These are phyloP conservation scores for Dasysyrphus tricinctus DNA, from an alignment of 2,888 invertebrate genomes.

Conservation along the genomic window DNA sequence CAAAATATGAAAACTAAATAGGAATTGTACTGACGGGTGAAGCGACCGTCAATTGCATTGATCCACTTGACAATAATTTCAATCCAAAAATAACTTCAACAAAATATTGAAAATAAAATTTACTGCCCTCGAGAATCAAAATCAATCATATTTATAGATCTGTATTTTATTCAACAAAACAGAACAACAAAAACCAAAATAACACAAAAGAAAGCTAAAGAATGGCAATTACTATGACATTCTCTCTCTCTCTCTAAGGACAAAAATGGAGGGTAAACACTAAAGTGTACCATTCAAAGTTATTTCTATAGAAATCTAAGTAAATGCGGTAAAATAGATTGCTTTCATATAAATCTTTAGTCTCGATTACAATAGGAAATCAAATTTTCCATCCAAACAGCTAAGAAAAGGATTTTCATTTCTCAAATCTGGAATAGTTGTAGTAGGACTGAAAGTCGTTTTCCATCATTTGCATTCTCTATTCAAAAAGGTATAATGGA, in stretches of 20 bases:
- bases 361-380: conserved; percentile 28
- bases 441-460: background rate
- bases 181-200: background rate
- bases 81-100: conserved; percentile 17
- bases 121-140: background rate
- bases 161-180: background rate
- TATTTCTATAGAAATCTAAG: background rate
- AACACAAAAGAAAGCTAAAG: background rate
- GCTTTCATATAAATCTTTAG: background rate
- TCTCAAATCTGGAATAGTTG: background rate
- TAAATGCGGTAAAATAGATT: conserved; percentile 14
- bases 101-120: background rate
- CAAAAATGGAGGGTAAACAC: conserved; percentile 2
- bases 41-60: background rate
- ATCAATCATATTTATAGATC: background rate
- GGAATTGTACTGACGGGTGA: background rate
- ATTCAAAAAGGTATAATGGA: background rate
- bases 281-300: background rate
- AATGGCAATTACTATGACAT: background rate
- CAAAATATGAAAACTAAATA: background rate
- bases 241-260: background rate
- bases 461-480: conserved; percentile 15
- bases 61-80: conserved; percentile 20
- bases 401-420: conserved; percentile 8
- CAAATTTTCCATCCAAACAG: conserved; percentile 26